A percentile compares a stretch with the other conserved stretches of the same genome.
phyloP scores from a whole-genome alignment of 2,888 invertebrate species.

The Sesia bembeciformis region DNA sequence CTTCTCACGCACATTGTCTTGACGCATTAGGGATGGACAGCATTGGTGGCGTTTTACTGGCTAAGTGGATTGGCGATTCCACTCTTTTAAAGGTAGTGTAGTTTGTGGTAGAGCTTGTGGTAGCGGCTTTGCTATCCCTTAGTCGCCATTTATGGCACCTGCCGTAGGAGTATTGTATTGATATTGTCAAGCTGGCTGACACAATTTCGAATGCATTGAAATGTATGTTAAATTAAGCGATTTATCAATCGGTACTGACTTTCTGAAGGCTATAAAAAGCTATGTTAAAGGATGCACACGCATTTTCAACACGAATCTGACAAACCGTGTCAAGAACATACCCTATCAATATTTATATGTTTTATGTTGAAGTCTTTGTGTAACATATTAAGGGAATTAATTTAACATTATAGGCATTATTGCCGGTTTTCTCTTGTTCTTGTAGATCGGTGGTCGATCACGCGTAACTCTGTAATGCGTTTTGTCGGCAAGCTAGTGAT shows the following conservation, averaged over 20 bases:
- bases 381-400: constrained; percentile 6
- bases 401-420: constrained; percentile 6
- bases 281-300: constrained; percentile 1
- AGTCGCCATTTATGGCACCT: too few relatives aligned
- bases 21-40: too few relatives aligned
- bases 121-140: too few relatives aligned
- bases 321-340: constrained; percentile 9
- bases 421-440: constrained; percentile 7
- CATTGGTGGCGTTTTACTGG: too few relatives aligned
- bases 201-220: not conserved
- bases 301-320: constrained; percentile 2
- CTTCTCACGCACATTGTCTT: too few relatives aligned
- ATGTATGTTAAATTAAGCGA: not conserved
- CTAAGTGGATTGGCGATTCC: too few relatives aligned
- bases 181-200: too few relatives aligned
- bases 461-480: constrained; percentile 3
- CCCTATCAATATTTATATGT: constrained; percentile 4
- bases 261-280: not conserved
- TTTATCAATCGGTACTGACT: not conserved
- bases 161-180: too few relatives aligned
- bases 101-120: too few relatives aligned
- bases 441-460: constrained; percentile 5
- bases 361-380: constrained; percentile 9
- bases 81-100: too few relatives aligned
- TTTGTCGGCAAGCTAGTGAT: not conserved